Conservation (phyloP, 1,140 invertebrate genomes). For the Reticulitermes speratus region DNA sequence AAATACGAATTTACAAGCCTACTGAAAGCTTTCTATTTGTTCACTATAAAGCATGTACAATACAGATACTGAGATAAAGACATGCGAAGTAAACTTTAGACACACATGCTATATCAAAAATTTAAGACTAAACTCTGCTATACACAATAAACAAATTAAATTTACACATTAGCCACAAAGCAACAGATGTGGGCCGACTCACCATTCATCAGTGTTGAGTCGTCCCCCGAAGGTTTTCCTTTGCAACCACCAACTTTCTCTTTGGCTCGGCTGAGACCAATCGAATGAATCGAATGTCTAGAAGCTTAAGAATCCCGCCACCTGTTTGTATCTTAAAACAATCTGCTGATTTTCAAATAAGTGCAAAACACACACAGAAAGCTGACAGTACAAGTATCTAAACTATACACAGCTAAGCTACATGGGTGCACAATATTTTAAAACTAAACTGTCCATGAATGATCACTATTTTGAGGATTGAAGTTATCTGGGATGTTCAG, state of each 20-base stretch:
- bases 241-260: not conserved
- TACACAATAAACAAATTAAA: too few relatives aligned
- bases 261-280: not conserved
- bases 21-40: too few relatives aligned
- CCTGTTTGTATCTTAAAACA: not conserved
- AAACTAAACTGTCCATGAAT: not conserved
- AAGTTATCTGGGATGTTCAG: too few relatives aligned
- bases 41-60: too few relatives aligned
- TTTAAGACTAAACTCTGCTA: too few relatives aligned
- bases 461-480: too few relatives aligned
- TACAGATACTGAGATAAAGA: too few relatives aligned
- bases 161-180: not conserved
- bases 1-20: too few relatives aligned
- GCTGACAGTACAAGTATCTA: constrained; percentile 8
- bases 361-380: not conserved
- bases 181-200: not conserved
- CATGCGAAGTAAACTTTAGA: too few relatives aligned
- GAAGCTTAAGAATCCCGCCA: constrained; percentile 8
- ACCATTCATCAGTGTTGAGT: not conserved
- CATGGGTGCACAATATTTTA: not conserved
- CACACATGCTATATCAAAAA: too few relatives aligned
- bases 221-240: not conserved
- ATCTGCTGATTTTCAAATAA: not conserved
- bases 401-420: not conserved
- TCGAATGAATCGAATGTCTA: not conserved